phyloP scores from a whole-genome alignment of 2,888 invertebrate genomes.

The Melinaea menophilus region DNA sequence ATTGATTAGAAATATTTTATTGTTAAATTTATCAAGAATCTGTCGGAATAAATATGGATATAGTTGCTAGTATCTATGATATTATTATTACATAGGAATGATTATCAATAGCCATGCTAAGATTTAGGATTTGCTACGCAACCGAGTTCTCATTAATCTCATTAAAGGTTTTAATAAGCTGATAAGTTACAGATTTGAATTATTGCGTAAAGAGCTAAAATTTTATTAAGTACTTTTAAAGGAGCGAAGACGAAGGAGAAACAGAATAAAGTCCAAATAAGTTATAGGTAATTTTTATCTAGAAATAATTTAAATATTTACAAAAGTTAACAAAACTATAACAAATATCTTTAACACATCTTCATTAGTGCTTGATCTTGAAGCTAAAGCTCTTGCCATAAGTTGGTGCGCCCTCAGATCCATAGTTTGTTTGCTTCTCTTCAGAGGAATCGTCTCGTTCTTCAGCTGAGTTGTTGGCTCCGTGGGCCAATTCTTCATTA shows the following conservation, averaged over 20 bases:
- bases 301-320: conserved; percentile 57
- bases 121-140: too few species aligned
- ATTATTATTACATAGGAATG: too few species aligned
- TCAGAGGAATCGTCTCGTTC: conserved; percentile 70
- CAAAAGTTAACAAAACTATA: conserved; percentile 65
- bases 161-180: too few species aligned
- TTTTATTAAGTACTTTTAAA: too few species aligned
- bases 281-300: conserved; percentile 56
- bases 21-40: too few species aligned
- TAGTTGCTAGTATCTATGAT: too few species aligned
- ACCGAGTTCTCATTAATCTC: too few species aligned
- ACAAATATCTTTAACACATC: conserved; percentile 46
- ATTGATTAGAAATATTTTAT: too few species aligned
- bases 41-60: too few species aligned
- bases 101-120: too few species aligned
- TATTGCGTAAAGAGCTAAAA: too few species aligned
- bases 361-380: conserved; percentile 55
- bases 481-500: conserved; percentile 72
- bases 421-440: conserved; percentile 71
- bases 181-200: too few species aligned
- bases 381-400: conserved; percentile 69
- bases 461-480: conserved; percentile 70
- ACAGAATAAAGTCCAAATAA: conserved; percentile 7
- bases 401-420: conserved; percentile 49
- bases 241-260: background rate